A percentile compares a stretch with the other conserved stretches of the same genome.
These are phyloP conservation scores for Lepidothrix coronata DNA, from an alignment of 2,113 vertebrate genomes.

Conservation along the genomic window DNA sequence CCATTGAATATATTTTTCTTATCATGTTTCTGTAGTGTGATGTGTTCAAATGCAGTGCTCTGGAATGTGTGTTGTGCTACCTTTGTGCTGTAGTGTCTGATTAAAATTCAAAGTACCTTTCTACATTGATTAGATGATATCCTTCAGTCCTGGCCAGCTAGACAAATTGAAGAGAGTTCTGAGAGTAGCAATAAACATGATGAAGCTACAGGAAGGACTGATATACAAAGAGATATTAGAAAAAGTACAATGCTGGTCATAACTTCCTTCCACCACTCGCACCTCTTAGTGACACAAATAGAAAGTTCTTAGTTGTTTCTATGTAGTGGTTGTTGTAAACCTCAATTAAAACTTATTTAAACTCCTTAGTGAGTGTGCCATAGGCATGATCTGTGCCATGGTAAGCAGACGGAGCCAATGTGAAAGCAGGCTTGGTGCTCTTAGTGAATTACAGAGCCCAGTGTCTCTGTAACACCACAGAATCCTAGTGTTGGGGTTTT, in stretches of 20 bases:
- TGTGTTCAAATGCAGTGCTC: background rate
- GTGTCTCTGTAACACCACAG: background rate
- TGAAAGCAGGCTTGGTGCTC: background rate
- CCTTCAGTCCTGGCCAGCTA: background rate
- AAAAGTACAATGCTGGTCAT: background rate
- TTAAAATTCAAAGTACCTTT: background rate
- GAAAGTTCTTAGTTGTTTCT: background rate
- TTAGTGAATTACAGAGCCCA: background rate
- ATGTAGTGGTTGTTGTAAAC: background rate
- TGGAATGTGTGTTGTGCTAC: background rate
- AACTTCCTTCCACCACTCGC: background rate
- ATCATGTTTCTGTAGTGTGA: background rate
- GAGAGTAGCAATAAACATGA: background rate
- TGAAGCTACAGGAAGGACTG: background rate
- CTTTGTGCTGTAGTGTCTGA: background rate
- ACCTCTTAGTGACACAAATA: background rate
- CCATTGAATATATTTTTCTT: background rate
- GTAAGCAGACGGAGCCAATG: fast-evolving
- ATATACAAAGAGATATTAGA: background rate
- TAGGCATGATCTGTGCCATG: background rate
- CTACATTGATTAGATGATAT: background rate
- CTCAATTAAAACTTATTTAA: background rate
- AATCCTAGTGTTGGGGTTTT: background rate
- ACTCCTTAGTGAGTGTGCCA: background rate
- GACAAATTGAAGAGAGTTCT: background rate